These are phyloP conservation scores for Lates japonicus DNA, from an alignment of 2,797 vertebrate species.

Conservation along the genomic window DNA sequence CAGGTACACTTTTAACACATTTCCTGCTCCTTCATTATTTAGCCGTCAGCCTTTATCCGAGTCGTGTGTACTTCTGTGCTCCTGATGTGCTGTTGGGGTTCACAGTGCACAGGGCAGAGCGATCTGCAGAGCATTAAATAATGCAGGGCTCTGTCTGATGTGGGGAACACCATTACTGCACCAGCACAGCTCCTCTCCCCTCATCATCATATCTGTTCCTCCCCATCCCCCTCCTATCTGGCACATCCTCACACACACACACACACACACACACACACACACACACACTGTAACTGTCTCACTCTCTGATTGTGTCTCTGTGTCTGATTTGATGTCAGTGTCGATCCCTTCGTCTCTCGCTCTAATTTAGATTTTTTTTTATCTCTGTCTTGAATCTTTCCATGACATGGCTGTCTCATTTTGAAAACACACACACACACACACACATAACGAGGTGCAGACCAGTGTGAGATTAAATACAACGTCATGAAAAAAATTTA, in stretches of 20 bases:
- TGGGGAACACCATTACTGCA: slow-evolving; percentile 66
- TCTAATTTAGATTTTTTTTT: background rate
- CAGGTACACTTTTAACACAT: background rate
- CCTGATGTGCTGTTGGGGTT: slow-evolving; percentile 60
- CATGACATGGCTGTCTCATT: slow-evolving; percentile 4
- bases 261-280: slow-evolving; percentile 6
- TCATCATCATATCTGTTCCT: slow-evolving; percentile 56
- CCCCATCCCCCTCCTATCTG: slow-evolving; percentile 48
- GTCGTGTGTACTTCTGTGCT: slow-evolving; percentile 18
- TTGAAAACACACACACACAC: background rate
- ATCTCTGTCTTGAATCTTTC: slow-evolving; percentile 6
- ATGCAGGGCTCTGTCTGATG: slow-evolving; percentile 74
- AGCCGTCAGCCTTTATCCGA: background rate
- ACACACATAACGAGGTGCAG: background rate
- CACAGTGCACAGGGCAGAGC: slow-evolving; percentile 48
- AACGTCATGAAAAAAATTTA: slow-evolving; percentile 7
- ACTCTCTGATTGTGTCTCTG: slow-evolving; percentile 22
- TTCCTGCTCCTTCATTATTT: slow-evolving; percentile 38
- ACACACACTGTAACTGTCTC: slow-evolving; percentile 17
- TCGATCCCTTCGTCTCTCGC: slow-evolving; percentile 1
- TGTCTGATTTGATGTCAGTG: slow-evolving; percentile 35
- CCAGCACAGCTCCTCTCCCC: slow-evolving; percentile 53
- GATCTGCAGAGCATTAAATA: slow-evolving; percentile 78
- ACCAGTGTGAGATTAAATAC: background rate
- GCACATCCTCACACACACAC: slow-evolving; percentile 8